Conservation (phyloP, 2,797 vertebrate genomes). For the Sebastes hubbsi region DNA sequence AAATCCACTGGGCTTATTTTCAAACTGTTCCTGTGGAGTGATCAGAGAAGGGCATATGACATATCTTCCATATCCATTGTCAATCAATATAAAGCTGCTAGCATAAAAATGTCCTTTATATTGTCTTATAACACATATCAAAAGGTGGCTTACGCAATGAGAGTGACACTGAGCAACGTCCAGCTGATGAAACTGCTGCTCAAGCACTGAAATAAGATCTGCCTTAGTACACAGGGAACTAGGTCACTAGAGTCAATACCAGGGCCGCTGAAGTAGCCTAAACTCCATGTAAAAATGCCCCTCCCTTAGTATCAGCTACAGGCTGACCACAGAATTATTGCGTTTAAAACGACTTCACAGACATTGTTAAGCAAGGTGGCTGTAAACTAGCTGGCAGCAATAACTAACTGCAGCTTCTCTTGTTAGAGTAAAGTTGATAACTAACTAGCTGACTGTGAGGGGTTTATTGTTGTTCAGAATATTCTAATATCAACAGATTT, state of each 20-base stretch:
- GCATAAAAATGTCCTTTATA: background rate
- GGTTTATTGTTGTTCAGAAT: no score
- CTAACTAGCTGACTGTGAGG: background rate
- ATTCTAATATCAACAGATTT: background rate
- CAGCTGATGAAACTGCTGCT: conserved; percentile 58
- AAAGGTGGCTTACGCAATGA: conserved; percentile 23
- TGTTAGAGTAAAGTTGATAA: background rate
- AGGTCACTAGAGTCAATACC: background rate
- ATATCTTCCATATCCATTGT: background rate
- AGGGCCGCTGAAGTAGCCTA: no score
- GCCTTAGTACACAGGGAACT: background rate
- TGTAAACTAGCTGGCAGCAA: background rate
- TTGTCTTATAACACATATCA: background rate
- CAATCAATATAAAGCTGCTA: background rate
- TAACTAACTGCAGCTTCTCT: background rate
- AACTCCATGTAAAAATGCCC: background rate
- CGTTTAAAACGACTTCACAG: background rate
- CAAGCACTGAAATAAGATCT: conserved; percentile 21
- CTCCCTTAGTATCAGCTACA: accelerated
- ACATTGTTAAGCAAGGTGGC: background rate
- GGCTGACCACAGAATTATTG: background rate
- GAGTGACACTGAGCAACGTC: background rate
- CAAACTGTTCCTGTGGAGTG: background rate
- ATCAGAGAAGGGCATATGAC: background rate
- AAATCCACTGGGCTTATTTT: no score